Percentiles rank a stretch among this genome's conserved stretches.
These are phyloP conservation scores for Carterocephalus palaemon DNA, from an alignment of 2,888 invertebrate genomes.

Conservation along the genomic window DNA sequence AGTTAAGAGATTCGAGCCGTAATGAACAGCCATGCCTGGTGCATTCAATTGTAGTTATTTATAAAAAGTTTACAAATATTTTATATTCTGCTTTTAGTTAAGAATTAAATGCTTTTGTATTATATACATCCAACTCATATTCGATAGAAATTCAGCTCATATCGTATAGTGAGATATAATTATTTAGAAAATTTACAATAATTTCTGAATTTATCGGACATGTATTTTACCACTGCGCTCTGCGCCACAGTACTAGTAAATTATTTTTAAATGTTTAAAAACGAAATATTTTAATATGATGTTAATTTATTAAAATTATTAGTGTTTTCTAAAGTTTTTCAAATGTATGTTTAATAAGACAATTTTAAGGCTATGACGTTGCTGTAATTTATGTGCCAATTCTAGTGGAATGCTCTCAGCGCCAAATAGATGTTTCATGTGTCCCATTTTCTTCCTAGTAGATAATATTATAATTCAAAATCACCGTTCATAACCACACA, in stretches of 20 bases:
- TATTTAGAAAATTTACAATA: conserved; percentile 41
- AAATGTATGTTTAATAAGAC: conserved; percentile 34
- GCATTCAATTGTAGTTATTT: conserved; percentile 66
- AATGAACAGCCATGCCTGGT: conserved; percentile 51
- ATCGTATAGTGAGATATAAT: conserved; percentile 59
- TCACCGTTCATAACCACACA: conserved; percentile 19
- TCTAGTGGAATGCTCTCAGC: conserved; percentile 48
- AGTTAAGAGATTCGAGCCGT: conserved; percentile 46
- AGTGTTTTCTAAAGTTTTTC: conserved; percentile 37
- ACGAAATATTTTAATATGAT: conserved; percentile 32
- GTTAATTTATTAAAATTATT: conserved; percentile 40
- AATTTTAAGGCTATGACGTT: conserved; percentile 45
- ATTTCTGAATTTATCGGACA: conserved; percentile 14
- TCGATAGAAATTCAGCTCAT: conserved; percentile 49
- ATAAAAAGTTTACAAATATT: conserved; percentile 51
- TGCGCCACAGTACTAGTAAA: conserved; percentile 33
- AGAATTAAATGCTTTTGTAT: conserved; percentile 48
- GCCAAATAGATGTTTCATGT: conserved; percentile 45
- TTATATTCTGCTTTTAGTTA: conserved; percentile 54
- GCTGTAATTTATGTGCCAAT: conserved; percentile 60
- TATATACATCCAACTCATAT: conserved; percentile 39
- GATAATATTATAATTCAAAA: conserved; percentile 33
- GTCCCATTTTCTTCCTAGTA: conserved; percentile 32
- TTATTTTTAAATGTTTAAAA: conserved; percentile 31
- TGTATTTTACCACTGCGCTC: conserved; percentile 18